Conservation (phyloP, 2,888 invertebrate species). For the Morinoia aosen region DNA sequence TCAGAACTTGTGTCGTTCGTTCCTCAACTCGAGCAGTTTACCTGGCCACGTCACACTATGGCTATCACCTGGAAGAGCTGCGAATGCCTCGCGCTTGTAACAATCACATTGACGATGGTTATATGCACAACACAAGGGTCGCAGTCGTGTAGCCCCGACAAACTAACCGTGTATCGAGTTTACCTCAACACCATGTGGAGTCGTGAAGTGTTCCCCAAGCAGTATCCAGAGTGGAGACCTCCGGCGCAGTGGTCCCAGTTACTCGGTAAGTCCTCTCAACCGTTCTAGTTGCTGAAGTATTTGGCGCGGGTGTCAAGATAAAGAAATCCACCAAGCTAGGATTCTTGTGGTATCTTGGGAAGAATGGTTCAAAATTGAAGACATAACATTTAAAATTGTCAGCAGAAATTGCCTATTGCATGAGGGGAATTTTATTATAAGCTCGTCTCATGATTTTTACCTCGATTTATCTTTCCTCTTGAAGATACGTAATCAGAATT, state of each 20-base stretch:
- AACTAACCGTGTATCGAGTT: slow-evolving; percentile 89
- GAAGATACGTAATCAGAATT: not conserved
- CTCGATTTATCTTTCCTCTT: not conserved
- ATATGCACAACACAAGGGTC: not conserved
- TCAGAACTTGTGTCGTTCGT: not conserved
- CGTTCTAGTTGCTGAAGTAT: not conserved
- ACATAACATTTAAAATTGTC: not conserved
- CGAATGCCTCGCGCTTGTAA: not conserved
- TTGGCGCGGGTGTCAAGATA: not conserved
- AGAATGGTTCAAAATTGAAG: not conserved
- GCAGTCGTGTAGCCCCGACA: slow-evolving; percentile 80
- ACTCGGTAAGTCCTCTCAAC: slow-evolving; percentile 80
- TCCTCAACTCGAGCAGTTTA: not conserved
- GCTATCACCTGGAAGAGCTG: not conserved
- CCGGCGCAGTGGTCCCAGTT: slow-evolving; percentile 94
- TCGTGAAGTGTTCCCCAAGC: slow-evolving; percentile 89
- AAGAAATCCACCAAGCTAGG: not conserved
- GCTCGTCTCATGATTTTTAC: not conserved
- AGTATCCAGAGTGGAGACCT: slow-evolving; percentile 94
- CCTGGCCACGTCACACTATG: not conserved
- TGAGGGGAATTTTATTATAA: not conserved
- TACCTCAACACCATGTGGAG: slow-evolving; percentile 94
- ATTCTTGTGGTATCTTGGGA: not conserved
- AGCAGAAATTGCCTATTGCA: not conserved
- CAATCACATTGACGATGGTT: not conserved